Evolutionary conservation across 2,888 invertebrate genomes (phyloP), one percentile per base, ranked within the genome.

Genomic region (Athalia circularis): DNA sequence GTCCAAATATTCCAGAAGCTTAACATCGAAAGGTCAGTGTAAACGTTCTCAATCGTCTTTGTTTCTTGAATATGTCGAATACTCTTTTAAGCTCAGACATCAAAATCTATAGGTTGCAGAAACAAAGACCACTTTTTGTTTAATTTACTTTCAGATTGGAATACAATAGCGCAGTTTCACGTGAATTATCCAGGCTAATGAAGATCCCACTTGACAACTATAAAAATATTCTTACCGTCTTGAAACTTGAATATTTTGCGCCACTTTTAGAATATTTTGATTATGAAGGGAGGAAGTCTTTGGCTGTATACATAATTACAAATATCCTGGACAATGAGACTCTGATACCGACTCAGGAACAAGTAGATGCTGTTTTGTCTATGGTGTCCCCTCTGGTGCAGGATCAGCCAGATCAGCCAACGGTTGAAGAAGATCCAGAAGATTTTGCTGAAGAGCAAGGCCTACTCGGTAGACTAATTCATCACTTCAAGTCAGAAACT

Each of bases 391-490:
- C 98, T 0, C 90, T 99, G 79, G 95, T 99, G 8, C 94, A 95
- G 84, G 98, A 98, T 86, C 97, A 97, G 84, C 92, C 94, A 0
- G 95, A 96, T 86, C 95, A 95, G 86, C 92, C 93, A 0, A 86
- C 88, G 65, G 88, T 91, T 80, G 94, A 94, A 77, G 93, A 94
- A 0, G 98, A 98, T 89, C 93, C 95, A 0, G 99, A 99, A 87
- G 99, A 99, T 90, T 97, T 99, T 89, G 95, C 96, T 50, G 99
- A 99, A 89, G 99, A 97, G 84, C 99, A 99, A 89, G 96, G 97
- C 59, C 92, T 98, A 15, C 93, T 99, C 78, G 98, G 97, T 57
- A 94, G 95, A 86, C 92, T 97, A 79, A 95, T 97, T 84, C 97
- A 97, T 89, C 95, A 96, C 85, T 93, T 97, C 87, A 94, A 93